Evolutionary conservation across 2,797 vertebrate genomes (phyloP).

Genomic region (Pitangus sulphuratus): DNA sequence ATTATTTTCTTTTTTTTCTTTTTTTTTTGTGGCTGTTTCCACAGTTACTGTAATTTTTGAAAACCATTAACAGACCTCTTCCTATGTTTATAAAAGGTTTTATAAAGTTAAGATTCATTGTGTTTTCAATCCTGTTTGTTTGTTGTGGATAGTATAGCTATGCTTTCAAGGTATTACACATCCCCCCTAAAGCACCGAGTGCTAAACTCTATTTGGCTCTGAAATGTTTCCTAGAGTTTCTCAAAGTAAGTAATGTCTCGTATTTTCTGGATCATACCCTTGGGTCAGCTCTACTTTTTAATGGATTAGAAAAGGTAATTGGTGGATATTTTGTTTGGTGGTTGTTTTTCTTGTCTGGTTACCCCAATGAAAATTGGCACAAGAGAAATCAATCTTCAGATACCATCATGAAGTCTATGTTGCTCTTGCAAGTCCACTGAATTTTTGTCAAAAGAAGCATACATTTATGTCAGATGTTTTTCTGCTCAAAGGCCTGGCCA

Average conservation of each 20-base stretch:
- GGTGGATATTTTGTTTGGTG: background rate
- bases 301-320: background rate
- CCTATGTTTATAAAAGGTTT: background rate
- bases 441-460: background rate
- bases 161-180: background rate
- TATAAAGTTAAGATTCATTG: background rate
- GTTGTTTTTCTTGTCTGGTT: background rate
- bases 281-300: background rate
- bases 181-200: background rate
- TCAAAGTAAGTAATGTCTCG: background rate
- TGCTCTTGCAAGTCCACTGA: background rate
- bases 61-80: background rate
- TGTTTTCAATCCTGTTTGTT: background rate
- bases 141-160: background rate
- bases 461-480: background rate
- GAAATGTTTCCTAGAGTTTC: background rate
- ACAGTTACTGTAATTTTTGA: background rate
- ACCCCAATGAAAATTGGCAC: background rate
- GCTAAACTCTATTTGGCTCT: background rate
- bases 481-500: background rate
- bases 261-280: background rate
- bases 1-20: background rate
- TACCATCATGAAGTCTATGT: background rate
- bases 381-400: background rate
- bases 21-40: background rate